Percentiles rank a stretch among this genome's conserved stretches.
Evolutionary conservation across 2,888 invertebrate species (phyloP).

Genomic region (Antheraea assamensis): DNA sequence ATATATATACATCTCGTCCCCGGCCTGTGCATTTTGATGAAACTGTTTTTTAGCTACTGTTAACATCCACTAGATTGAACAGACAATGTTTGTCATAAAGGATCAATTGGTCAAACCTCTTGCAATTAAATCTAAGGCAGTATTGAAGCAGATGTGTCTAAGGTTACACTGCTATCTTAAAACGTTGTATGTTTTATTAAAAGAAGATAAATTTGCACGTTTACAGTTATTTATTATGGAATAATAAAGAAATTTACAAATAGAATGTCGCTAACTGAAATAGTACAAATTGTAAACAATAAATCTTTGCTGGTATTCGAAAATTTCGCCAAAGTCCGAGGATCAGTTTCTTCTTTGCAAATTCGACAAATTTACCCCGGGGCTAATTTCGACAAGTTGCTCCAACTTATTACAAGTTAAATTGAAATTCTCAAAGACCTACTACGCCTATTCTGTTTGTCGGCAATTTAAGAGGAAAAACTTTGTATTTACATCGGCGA

Average conservation of each 20-base stretch:
- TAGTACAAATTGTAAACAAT: constrained; percentile 9
- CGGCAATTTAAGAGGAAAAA: constrained; percentile 44
- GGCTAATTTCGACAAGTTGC: constrained; percentile 63
- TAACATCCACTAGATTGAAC: too few species aligned
- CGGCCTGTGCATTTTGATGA: too few species aligned
- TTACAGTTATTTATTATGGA: not conserved
- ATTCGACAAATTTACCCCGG: constrained; percentile 44
- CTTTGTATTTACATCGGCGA: constrained; percentile 32
- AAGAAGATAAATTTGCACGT: not conserved
- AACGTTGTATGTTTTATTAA: not conserved
- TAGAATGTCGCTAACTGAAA: not conserved
- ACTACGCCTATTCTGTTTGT: constrained; percentile 44
- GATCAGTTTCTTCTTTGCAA: constrained; percentile 36
- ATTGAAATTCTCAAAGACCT: constrained; percentile 66
- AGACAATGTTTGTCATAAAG: too few species aligned
- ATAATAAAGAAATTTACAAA: not conserved
- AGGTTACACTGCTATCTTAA: not conserved
- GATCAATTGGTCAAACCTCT: too few species aligned
- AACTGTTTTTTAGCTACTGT: too few species aligned
- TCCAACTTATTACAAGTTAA: constrained; percentile 71
- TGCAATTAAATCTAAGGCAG: too few species aligned
- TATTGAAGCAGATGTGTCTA: too few species aligned
- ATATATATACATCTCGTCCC: too few species aligned
- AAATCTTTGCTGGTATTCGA: constrained; percentile 22
- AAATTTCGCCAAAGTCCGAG: constrained; percentile 29